Evolutionary conservation across 2,888 invertebrate genomes (phyloP).

Genomic region (Parnassius apollo): DNA sequence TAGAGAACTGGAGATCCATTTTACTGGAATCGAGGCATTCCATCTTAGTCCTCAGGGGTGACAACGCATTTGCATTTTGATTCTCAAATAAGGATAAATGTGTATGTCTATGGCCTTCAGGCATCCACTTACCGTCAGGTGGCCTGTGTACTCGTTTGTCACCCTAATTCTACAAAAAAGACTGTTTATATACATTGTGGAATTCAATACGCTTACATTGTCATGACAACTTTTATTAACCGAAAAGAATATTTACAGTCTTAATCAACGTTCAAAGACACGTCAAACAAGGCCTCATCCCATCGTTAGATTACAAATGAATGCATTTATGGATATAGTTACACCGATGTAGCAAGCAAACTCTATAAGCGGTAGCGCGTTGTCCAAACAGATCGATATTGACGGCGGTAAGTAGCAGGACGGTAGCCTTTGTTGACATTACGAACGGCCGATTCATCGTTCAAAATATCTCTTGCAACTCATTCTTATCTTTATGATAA

Average conservation of each 20-base stretch:
- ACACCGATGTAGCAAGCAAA: constrained; percentile 28
- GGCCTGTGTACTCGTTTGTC: too few species aligned
- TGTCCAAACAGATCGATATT: constrained; percentile 26
- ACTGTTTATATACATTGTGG: too few species aligned
- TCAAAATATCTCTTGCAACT: neutral
- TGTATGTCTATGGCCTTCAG: too few species aligned
- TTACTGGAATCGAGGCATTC: too few species aligned
- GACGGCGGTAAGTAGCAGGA: constrained; percentile 26
- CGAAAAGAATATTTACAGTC: neutral
- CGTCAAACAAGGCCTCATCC: constrained; percentile 11
- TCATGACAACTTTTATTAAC: too few species aligned
- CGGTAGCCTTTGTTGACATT: constrained; percentile 28
- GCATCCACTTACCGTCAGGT: too few species aligned
- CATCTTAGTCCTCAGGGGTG: too few species aligned
- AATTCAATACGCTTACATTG: too few species aligned
- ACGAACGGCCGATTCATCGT: constrained; percentile 12
- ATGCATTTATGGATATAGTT: constrained; percentile 28
- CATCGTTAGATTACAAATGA: constrained; percentile 21
- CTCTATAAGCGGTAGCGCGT: constrained; percentile 28
- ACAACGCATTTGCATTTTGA: too few species aligned
- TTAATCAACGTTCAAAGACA: constrained; percentile 11
- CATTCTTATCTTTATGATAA: neutral
- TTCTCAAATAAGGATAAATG: too few species aligned
- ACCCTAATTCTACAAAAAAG: too few species aligned
- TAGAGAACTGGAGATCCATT: too few species aligned